These are phyloP conservation scores for Eilema caniola DNA, from an alignment of 2,888 invertebrate genomes.

Conservation along the genomic window DNA sequence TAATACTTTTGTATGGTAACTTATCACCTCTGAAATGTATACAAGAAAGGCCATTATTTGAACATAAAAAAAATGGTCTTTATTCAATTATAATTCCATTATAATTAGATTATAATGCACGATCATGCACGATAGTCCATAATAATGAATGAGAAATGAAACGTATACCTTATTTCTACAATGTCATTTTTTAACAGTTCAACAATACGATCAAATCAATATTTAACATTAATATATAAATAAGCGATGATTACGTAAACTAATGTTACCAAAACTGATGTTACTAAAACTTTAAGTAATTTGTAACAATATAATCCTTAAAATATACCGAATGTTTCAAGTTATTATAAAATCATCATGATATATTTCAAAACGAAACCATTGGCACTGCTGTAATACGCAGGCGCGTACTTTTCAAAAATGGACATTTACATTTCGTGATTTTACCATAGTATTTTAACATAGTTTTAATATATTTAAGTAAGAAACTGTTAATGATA, in stretches of 20 bases:
- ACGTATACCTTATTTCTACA: not conserved
- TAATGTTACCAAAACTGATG: not conserved
- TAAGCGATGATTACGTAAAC: not conserved
- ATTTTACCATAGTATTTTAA: conserved; percentile 52
- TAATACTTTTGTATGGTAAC: not conserved
- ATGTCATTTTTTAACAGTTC: not conserved
- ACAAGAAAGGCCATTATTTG: too few relatives aligned
- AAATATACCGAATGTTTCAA: not conserved
- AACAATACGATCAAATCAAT: not conserved
- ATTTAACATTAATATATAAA: not conserved
- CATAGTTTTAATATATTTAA: conserved; percentile 60
- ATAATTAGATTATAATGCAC: too few relatives aligned
- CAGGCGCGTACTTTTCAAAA: conserved; percentile 66
- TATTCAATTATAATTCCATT: not conserved
- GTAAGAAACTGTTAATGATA: conserved; percentile 58
- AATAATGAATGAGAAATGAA: not conserved
- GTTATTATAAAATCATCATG: not conserved
- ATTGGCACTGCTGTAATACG: conserved; percentile 33
- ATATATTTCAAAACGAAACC: conserved; percentile 32
- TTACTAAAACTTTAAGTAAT: not conserved
- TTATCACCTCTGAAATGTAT: not conserved
- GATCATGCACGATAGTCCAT: too few relatives aligned
- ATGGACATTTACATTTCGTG: conserved; percentile 51
- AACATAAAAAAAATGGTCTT: not conserved
- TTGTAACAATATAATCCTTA: not conserved